Conservation (phyloP, 1,140 invertebrate species). For the Neodiprion virginianus region DNA sequence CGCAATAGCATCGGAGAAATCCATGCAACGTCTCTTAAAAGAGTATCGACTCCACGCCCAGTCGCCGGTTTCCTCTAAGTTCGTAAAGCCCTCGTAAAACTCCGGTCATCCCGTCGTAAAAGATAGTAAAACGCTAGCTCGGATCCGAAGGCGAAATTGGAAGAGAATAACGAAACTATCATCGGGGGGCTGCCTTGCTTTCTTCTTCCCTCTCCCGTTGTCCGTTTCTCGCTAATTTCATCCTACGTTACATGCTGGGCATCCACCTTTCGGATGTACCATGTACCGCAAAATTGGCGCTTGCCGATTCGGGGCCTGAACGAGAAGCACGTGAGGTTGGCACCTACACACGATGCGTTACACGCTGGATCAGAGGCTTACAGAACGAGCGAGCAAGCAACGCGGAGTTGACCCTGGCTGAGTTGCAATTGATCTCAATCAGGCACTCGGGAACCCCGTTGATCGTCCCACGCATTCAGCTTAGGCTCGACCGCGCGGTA, state of each 20-base stretch:
- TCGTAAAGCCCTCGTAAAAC: slow-evolving; percentile 9
- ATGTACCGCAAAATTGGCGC: slow-evolving; percentile 27
- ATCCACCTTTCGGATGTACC: slow-evolving; percentile 19
- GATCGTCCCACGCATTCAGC: not conserved
- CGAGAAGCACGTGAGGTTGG: not conserved
- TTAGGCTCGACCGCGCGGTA: not conserved
- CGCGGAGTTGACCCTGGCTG: slow-evolving; percentile 50
- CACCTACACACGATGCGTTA: not conserved
- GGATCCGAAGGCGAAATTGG: too few relatives aligned
- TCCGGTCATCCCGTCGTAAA: not conserved
- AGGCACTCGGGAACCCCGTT: slow-evolving; percentile 26
- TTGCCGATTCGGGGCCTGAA: not conserved
- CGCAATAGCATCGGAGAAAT: too few relatives aligned
- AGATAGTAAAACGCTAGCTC: not conserved
- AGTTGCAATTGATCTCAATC: slow-evolving; percentile 59
- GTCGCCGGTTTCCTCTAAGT: slow-evolving; percentile 35
- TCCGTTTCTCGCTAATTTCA: slow-evolving; percentile 27
- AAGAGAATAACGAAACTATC: too few relatives aligned
- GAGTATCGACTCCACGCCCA: slow-evolving; percentile 42
- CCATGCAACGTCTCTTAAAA: too few relatives aligned
- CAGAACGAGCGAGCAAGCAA: not conserved
- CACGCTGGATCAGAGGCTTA: too few relatives aligned
- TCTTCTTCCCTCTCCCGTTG: slow-evolving; percentile 11
- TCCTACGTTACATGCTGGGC: slow-evolving; percentile 26
- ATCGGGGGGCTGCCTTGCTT: not conserved